Evolutionary conservation across 64 coral and sea anemone genomes (phyloP).

Genomic region (Porites lutea): DNA sequence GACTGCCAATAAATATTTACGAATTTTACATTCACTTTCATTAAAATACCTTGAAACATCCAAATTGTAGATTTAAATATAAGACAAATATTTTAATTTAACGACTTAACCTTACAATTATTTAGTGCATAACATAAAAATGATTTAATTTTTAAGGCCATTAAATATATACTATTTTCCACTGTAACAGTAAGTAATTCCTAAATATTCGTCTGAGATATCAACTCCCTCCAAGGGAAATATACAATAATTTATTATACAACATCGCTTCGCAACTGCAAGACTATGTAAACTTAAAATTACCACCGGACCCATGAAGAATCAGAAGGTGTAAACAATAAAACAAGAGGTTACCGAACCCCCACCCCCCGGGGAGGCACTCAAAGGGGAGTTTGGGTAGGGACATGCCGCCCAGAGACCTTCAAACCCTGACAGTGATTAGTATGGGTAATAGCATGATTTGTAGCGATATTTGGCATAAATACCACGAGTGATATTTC

Average conservation of each 20-base stretch:
- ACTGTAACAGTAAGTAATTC: conserved; percentile 2
- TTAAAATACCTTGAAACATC: conserved; percentile 30
- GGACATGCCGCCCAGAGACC: too few relatives aligned
- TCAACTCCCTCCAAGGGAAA: not conserved
- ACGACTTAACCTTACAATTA: not conserved
- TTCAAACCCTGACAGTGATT: too few relatives aligned
- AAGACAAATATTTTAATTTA: not conserved
- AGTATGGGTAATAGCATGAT: too few relatives aligned
- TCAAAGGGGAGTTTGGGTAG: too few relatives aligned
- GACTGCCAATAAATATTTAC: conserved; percentile 15
- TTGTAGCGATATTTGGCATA: too few relatives aligned
- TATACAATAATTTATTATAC: not conserved
- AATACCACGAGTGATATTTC: too few relatives aligned
- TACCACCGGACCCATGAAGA: too few relatives aligned
- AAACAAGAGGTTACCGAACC: not conserved
- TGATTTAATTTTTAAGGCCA: not conserved
- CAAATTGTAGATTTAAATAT: conserved; percentile 4
- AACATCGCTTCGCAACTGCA: not conserved
- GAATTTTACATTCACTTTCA: not conserved
- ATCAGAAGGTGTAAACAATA: not conserved
- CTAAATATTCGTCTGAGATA: not conserved
- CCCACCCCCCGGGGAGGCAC: not conserved
- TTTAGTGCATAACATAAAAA: not conserved
- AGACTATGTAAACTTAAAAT: not conserved
- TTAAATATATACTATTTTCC: conserved; percentile 6